Conservation (phyloP, 53 echinoderm and acorn worm genomes). For the Echinometra lucunter region DNA sequence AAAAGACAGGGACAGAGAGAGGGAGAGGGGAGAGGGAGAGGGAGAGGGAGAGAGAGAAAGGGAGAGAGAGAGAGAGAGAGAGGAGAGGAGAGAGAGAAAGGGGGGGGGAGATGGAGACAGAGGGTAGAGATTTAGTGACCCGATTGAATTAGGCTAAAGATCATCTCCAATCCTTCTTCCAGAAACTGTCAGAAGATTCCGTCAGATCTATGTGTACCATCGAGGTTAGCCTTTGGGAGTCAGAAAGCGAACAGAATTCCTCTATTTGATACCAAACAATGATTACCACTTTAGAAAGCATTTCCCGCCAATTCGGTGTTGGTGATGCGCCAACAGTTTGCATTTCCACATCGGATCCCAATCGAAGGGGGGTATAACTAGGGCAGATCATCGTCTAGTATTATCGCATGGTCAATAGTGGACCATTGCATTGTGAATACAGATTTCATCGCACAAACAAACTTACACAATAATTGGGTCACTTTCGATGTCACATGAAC, state of each 20-base stretch:
- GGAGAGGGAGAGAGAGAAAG: background rate
- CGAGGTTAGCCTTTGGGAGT: background rate
- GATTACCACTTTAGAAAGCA: background rate
- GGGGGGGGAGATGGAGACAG: background rate
- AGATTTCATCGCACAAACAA: constrained; percentile 7
- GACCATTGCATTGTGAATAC: background rate
- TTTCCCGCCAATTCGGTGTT: background rate
- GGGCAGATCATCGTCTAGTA: background rate
- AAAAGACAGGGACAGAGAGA: background rate
- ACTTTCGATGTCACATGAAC: background rate
- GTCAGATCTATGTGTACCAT: background rate
- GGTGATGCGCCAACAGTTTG: background rate
- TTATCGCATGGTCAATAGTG: background rate
- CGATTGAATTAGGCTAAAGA: background rate
- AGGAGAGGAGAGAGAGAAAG: background rate
- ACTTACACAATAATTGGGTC: background rate
- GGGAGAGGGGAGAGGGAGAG: background rate
- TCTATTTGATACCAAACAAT: constrained; percentile 26
- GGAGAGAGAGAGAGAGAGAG: background rate
- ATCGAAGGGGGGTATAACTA: background rate
- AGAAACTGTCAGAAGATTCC: background rate
- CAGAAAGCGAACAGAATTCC: background rate
- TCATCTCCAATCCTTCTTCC: background rate
- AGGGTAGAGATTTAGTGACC: background rate
- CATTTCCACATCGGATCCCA: background rate